A percentile compares a stretch with the other conserved stretches of the same genome.
Evolutionary conservation across 2,113 vertebrate species (phyloP).

Genomic region (Platichthys stellatus): DNA sequence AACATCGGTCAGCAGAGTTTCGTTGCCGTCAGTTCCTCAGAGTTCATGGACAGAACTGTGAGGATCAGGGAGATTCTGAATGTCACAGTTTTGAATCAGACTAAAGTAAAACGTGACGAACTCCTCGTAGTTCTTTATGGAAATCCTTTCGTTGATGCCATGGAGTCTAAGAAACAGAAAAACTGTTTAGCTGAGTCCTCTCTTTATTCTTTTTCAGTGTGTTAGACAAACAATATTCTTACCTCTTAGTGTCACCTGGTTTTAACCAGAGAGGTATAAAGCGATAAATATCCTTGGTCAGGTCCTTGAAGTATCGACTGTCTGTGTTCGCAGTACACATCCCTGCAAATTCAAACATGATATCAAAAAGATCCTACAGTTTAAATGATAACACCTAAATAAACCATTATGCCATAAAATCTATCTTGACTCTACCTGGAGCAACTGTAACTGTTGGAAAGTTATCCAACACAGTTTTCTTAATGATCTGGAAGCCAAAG

Average conservation of each 20-base stretch:
- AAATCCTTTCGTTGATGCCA: constrained; percentile 94
- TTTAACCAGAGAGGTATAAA: constrained; percentile 85
- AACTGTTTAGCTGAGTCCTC: no score
- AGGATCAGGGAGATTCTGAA: constrained; percentile 71
- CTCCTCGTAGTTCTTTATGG: constrained; percentile 85
- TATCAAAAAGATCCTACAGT: not conserved
- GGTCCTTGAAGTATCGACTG: constrained; percentile 88
- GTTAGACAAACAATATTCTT: constrained; percentile 27
- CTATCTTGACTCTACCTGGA: constrained; percentile 83
- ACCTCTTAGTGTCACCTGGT: constrained; percentile 84
- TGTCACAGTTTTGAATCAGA: constrained; percentile 92
- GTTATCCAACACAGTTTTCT: constrained; percentile 85
- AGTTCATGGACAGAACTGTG: constrained; percentile 86
- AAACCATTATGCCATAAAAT: not conserved
- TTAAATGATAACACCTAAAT: not conserved
- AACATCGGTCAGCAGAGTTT: not conserved
- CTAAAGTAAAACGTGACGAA: constrained; percentile 88
- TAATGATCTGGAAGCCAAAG: constrained; percentile 90
- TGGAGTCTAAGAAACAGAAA: constrained; percentile 83
- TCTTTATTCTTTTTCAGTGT: not conserved
- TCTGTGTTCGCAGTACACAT: constrained; percentile 91
- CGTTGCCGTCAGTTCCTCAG: constrained; percentile 52
- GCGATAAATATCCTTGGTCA: constrained; percentile 87
- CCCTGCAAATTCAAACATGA: constrained; percentile 75
- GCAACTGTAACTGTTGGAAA: constrained; percentile 88